These are phyloP conservation scores for Chloropsis hardwickii DNA, from an alignment of 2,113 vertebrate genomes.

Conservation along the genomic window DNA sequence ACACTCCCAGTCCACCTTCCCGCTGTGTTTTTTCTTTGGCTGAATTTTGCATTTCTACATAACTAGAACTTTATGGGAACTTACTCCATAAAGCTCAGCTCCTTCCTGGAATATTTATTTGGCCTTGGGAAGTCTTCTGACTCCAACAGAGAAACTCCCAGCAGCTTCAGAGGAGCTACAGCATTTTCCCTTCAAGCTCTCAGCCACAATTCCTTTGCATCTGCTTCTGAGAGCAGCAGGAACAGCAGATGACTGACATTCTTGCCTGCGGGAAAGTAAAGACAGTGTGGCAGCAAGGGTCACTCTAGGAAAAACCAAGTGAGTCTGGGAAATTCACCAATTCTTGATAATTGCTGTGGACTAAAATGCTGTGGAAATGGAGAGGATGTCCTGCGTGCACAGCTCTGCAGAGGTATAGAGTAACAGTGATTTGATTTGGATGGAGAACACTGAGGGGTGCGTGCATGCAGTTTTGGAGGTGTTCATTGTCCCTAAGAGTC, in stretches of 20 bases:
- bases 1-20: too few relatives aligned
- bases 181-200: neutral
- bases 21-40: too few relatives aligned
- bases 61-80: too few relatives aligned
- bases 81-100: too few relatives aligned
- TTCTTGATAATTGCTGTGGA: neutral
- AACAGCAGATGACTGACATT: neutral
- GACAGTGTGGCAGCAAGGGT: constrained; percentile 88
- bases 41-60: too few relatives aligned
- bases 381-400: neutral
- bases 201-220: neutral
- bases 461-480: neutral
- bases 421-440: neutral
- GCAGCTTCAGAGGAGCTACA: too few relatives aligned
- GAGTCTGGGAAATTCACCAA: constrained; percentile 84
- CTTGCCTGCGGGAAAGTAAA: constrained; percentile 74
- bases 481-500: neutral
- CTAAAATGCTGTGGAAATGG: neutral
- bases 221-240: neutral
- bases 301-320: constrained; percentile 88
- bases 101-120: too few relatives aligned
- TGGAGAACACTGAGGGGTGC: neutral
- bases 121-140: too few relatives aligned
- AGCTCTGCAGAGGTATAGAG: neutral
- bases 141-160: too few relatives aligned